Evolutionary conservation across 2,888 invertebrate genomes (phyloP), one percentile per base, ranked within the genome.

Genomic region (Synanthedon vespiformis): DNA sequence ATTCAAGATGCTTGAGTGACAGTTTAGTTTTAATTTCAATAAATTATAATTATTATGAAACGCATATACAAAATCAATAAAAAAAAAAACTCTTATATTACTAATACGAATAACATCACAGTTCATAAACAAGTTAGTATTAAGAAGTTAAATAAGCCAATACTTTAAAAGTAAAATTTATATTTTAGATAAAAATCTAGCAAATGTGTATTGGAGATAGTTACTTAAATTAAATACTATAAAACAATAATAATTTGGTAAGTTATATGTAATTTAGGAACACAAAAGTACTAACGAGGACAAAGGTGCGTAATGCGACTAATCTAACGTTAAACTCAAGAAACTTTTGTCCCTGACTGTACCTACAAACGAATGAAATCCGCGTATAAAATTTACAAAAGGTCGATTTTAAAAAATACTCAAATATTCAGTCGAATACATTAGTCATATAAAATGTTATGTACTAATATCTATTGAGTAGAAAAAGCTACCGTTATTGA

Each of bases 41-140:
- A 83, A 87, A 81, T 83, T 83, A 85, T 34, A 34, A 34, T 48
- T 80, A 82, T 81, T 83, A 83, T 71, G 76, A 81, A 79, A 82
- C 80, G 71, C 71, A 86, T 87, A 84, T 87, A 87, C 87, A 87
- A 86, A 87, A 85, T 81, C 78, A 86, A 83, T 84, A 84, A 75
- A 51, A 44, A 85, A 79, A 78, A 44, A 85, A 79, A 78, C 72
- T 59, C 83, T 85, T 86, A 85, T 66, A 58, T 69, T 83, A 82
- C 81, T 85, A 87, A 87, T 87, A 87, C 85, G 71, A 87, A 84
- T 85, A 82, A 86, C 87, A 87, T 87, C 87, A 87, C 87, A 87
- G 87, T 87, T 87, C 83, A 86, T 86, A 86, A 86, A 86, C 72
- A 87, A 83, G 81, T 83, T 83, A 83, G 76, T 63, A 68, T 72